These are phyloP conservation scores for Agyllia agylla DNA, from an alignment of 2,888 invertebrate genomes.

Conservation along the genomic window DNA sequence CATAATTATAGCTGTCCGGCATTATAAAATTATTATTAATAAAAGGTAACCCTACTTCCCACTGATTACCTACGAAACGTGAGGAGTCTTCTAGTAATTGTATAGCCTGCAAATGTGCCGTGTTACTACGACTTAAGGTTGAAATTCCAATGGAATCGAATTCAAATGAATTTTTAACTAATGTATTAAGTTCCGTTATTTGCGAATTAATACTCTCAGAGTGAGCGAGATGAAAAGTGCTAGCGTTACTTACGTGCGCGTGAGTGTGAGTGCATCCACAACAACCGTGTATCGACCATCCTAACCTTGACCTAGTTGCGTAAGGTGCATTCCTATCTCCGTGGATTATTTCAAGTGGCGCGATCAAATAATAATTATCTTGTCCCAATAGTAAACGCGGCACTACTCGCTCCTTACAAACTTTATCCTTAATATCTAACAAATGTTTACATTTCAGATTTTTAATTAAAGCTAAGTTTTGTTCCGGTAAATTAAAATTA, in stretches of 20 bases:
- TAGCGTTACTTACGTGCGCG: neutral
- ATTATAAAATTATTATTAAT: neutral
- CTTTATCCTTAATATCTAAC: neutral
- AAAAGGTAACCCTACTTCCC: neutral
- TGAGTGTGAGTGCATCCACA: neutral
- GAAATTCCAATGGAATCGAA: constrained; percentile 20
- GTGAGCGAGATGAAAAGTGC: neutral
- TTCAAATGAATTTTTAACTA: neutral
- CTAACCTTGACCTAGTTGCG: neutral
- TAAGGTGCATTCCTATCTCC: neutral
- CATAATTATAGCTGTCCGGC: neutral
- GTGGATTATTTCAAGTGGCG: neutral
- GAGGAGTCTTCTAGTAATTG: neutral
- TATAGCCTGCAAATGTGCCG: neutral
- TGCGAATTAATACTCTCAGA: neutral
- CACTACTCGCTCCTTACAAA: neutral
- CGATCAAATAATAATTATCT: neutral
- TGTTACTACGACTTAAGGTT: constrained; percentile 21
- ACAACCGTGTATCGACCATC: neutral
- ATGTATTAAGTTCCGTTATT: neutral
- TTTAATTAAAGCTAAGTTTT: neutral
- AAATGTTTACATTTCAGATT: neutral
- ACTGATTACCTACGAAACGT: neutral
- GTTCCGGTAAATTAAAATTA: neutral
- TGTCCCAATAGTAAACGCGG: neutral